phyloP scores from a whole-genome alignment of 2,797 vertebrate species.

The Phoxinus dragarum region DNA sequence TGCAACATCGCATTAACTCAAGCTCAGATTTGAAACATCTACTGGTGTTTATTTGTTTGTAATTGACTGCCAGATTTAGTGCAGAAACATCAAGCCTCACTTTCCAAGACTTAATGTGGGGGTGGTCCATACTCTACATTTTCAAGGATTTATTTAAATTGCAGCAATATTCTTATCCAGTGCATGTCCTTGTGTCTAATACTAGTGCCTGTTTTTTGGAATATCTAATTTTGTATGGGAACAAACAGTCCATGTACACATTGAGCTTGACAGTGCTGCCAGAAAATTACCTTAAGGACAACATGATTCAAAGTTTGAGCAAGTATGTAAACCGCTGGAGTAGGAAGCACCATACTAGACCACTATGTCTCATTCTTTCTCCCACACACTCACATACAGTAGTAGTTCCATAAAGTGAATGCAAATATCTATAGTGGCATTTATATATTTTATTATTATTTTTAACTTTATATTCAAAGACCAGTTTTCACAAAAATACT shows the following conservation, averaged over 20 bases:
- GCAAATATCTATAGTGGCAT: background rate
- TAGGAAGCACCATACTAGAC: background rate
- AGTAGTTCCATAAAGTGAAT: background rate
- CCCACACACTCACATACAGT: too few species aligned
- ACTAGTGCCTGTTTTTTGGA: background rate
- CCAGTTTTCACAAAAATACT: background rate
- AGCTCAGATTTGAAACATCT: background rate
- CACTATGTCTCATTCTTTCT: too few species aligned
- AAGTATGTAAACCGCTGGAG: background rate
- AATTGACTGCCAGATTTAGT: slow-evolving; percentile 1
- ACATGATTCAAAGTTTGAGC: background rate
- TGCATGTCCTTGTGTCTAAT: background rate
- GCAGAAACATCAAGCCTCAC: background rate
- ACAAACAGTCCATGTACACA: background rate
- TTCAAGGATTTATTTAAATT: slow-evolving; percentile 16
- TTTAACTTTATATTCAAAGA: too few species aligned
- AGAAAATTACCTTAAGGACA: background rate
- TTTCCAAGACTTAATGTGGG: background rate
- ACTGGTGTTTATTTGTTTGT: background rate
- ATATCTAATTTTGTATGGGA: background rate
- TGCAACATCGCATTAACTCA: slow-evolving; percentile 14
- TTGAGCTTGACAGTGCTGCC: background rate
- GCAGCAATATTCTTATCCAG: background rate
- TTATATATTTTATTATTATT: background rate
- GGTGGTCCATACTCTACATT: background rate